These are phyloP conservation scores for Aradus depressus DNA, from an alignment of 2,888 invertebrate species.

Conservation along the genomic window DNA sequence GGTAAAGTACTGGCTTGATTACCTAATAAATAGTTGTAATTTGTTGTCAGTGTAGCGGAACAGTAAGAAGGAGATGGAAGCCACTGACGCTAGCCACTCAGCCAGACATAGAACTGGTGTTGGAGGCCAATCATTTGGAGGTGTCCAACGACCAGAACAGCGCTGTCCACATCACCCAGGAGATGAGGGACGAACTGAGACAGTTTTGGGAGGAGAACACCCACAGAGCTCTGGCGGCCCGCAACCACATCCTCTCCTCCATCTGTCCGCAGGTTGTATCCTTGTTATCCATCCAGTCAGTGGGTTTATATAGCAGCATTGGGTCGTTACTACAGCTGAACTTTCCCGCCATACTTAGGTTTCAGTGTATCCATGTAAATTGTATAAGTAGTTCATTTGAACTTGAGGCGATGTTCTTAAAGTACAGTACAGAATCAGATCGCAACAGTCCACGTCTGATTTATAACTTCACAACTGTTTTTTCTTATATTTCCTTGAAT, in stretches of 20 bases:
- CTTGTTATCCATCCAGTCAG: too few species aligned
- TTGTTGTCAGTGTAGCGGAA: conserved; percentile 48
- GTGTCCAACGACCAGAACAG: conserved; percentile 45
- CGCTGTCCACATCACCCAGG: conserved; percentile 46
- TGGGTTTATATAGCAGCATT: too few species aligned
- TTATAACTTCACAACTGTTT: background rate
- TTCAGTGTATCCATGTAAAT: too few species aligned
- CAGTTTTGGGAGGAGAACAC: conserved; percentile 59
- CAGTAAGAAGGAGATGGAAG: conserved; percentile 62
- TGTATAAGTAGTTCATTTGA: too few species aligned
- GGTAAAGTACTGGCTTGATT: too few species aligned
- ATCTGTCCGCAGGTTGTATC: conserved; percentile 77
- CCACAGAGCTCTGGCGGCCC: conserved; percentile 52
- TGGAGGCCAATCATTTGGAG: conserved; percentile 60
- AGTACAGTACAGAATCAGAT: background rate
- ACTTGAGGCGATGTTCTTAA: too few species aligned
- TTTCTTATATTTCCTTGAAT: background rate
- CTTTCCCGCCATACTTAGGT: too few species aligned
- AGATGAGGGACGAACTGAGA: conserved; percentile 55
- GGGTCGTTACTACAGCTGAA: too few species aligned
- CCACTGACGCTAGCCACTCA: conserved; percentile 46
- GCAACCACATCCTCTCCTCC: conserved; percentile 66
- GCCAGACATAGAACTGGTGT: conserved; percentile 56
- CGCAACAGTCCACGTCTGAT: background rate
- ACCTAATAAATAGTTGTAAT: background rate